Evolutionary conservation across 1,140 invertebrate species (phyloP), one percentile per base, ranked within the genome.

Genomic region (Rhagoletis zephyria): DNA sequence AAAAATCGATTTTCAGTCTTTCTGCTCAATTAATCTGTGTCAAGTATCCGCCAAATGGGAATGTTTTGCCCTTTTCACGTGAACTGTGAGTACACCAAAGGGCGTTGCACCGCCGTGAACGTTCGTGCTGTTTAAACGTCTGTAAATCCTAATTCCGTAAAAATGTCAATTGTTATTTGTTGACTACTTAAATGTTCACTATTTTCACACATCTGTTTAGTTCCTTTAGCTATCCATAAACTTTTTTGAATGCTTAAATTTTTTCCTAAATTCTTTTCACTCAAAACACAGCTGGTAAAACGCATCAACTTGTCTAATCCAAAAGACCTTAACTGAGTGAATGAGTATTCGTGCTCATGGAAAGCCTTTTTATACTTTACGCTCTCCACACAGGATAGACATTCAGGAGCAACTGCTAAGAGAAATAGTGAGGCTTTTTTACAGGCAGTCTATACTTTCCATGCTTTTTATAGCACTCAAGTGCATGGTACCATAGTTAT

Each of bases 1-100:
- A 81, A 81, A 81, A 81, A 81, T 81, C 74, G 74, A 81, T 81
- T 81, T 81, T 81, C 48, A 56, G 45, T 81, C 48, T 56, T 56
- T 51, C 48, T 81, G 74, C 74, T 56, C 74, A 81, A 10, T 81
- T 56, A 81, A 81, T 81, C 74, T 81, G 74, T 81, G 74, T 81
- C 74, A 74, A 74, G 74, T 81, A 48, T 81, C 51, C n/a, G n/a
- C 74, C 48, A 81, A 81, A 81, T 81, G 10, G 14, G 48, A 51
- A 81, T 81, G 16, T 81, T 81, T 30, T 81, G 48, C 48, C 19
- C 48, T 81, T 81, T 51, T 81, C 74, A 51, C 2, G 16, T 56
- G 74, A 19, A 48, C 19, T 81, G 48, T 81, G 74, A 6, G 48
- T 81, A 81, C 74, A 81, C 74, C 51, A 81, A 81, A 81, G 74